These are phyloP conservation scores for Periplaneta americana DNA, from an alignment of 1,140 invertebrate genomes.

Conservation along the genomic window DNA sequence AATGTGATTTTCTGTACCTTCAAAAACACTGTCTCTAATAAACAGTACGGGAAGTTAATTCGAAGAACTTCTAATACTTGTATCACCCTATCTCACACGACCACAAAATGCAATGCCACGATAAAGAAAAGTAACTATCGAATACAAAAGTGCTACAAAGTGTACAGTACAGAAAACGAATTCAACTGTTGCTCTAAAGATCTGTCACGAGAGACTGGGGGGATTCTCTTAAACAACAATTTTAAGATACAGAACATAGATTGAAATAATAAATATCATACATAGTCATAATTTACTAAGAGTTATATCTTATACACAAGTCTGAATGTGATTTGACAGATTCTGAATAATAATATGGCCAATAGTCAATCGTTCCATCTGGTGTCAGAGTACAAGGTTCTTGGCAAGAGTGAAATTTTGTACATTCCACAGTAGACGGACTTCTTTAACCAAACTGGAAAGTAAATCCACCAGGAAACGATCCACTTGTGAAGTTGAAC, in stretches of 20 bases:
- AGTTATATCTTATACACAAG: not conserved
- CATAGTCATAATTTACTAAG: not conserved
- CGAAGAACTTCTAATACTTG: not conserved
- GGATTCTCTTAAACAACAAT: not conserved
- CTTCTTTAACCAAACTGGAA: slow-evolving; percentile 59
- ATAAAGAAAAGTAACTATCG: not conserved
- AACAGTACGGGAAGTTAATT: not conserved
- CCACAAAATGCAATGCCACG: not conserved
- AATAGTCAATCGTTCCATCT: not conserved
- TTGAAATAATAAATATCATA: not conserved
- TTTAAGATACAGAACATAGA: too few relatives aligned
- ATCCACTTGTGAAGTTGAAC: slow-evolving; percentile 39
- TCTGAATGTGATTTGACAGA: not conserved
- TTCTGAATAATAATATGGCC: not conserved
- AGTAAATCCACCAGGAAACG: slow-evolving; percentile 51
- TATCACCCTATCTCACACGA: not conserved
- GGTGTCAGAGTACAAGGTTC: not conserved
- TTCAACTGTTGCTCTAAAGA: too few relatives aligned
- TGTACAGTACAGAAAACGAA: not conserved
- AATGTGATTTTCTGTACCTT: not conserved
- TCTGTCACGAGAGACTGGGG: too few relatives aligned
- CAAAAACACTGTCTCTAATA: not conserved
- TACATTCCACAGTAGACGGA: not conserved
- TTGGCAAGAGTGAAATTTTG: not conserved
- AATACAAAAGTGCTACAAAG: not conserved